phyloP scores from a whole-genome alignment of 2,113 vertebrate genomes.

The Hassar affinis region DNA sequence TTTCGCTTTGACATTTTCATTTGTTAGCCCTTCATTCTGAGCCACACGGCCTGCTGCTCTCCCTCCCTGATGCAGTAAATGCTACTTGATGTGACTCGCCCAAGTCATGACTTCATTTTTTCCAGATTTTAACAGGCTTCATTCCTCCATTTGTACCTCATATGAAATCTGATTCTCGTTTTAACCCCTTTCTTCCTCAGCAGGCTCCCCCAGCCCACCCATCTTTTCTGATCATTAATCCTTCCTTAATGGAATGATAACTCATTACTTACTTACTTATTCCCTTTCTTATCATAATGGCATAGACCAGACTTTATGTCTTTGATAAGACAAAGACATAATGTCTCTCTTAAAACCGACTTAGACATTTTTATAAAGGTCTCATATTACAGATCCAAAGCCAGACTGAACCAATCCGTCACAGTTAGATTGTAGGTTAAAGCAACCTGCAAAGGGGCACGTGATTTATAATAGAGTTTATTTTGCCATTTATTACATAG shows the following conservation, averaged over 20 bases:
- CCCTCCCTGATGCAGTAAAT: slow-evolving; percentile 35
- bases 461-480: not conserved
- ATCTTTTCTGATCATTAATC: not conserved
- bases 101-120: slow-evolving; percentile 50
- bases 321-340: no score
- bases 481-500: not conserved
- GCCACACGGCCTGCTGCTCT: slow-evolving; percentile 4
- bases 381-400: slow-evolving; percentile 49
- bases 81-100: slow-evolving; percentile 36
- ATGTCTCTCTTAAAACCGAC: slow-evolving; percentile 2
- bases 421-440: slow-evolving; percentile 1
- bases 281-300: not conserved
- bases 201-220: slow-evolving; percentile 14
- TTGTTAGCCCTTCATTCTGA: slow-evolving; percentile 18
- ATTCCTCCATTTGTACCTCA: slow-evolving; percentile 4
- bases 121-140: slow-evolving; percentile 25
- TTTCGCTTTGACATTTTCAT: slow-evolving; percentile 45
- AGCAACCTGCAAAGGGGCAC: not conserved
- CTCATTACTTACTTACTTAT: no score
- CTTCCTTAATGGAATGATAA: not conserved
- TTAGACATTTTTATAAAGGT: not conserved
- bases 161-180: slow-evolving; percentile 9
- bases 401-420: slow-evolving; percentile 50
- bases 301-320: not conserved
- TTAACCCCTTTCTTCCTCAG: slow-evolving; percentile 1